Percentiles rank a stretch among this genome's conserved stretches.
These are phyloP conservation scores for Halyomorpha halys DNA, from an alignment of 1,140 invertebrate species.

Conservation along the genomic window DNA sequence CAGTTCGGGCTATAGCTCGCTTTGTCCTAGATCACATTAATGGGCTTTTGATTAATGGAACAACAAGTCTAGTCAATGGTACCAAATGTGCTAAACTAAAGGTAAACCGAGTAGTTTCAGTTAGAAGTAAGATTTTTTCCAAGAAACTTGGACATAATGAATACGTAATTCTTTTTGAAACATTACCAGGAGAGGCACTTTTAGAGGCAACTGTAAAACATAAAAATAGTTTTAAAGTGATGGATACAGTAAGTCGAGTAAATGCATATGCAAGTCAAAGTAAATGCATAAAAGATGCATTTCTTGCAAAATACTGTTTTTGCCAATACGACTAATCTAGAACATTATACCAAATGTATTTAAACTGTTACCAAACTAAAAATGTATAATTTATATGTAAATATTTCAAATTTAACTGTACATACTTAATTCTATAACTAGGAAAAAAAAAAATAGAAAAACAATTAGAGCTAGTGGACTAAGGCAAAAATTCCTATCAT, in stretches of 20 bases:
- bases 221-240: conserved; percentile 34
- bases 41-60: conserved; percentile 16
- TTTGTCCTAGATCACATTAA: conserved; percentile 37
- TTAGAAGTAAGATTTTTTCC: conserved; percentile 27
- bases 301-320: conserved; percentile 67
- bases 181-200: conserved; percentile 52
- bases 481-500: no score
- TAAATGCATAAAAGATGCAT: conserved; percentile 59
- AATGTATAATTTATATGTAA: no score
- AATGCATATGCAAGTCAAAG: conserved; percentile 74
- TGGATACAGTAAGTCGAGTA: conserved; percentile 62
- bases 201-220: conserved; percentile 61
- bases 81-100: conserved; percentile 41
- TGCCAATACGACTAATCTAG: conserved; percentile 36
- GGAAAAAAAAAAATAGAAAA: no score
- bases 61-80: conserved; percentile 34
- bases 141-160: conserved; percentile 24
- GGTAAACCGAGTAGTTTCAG: conserved; percentile 35
- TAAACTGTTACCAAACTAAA: no score
- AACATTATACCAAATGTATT: no score
- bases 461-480: no score
- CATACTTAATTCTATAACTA: no score
- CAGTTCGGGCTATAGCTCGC: conserved; percentile 33
- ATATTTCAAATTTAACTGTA: no score
- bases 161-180: conserved; percentile 30